Evolutionary conservation across 2,113 vertebrate species (phyloP).

Genomic region (Neotoma lepida): DNA sequence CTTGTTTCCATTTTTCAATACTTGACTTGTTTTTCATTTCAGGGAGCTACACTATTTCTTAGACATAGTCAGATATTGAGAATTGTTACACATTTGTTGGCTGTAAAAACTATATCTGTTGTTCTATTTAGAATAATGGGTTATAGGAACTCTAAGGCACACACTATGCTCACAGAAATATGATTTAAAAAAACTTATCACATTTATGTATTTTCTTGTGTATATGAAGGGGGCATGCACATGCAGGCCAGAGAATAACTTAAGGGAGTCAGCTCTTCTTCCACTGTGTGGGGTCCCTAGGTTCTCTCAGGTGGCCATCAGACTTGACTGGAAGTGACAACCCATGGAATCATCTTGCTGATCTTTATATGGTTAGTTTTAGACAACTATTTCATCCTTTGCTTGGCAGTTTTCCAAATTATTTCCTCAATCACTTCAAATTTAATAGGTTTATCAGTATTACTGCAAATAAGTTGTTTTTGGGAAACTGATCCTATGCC

Average conservation of each 20-base stretch:
- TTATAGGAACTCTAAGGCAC: background rate
- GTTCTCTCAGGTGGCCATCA: background rate
- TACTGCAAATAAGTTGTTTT: conserved; percentile 39
- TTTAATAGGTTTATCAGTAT: conserved; percentile 29
- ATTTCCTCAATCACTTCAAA: background rate
- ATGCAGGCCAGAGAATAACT: background rate
- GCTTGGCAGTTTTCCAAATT: conserved; percentile 42
- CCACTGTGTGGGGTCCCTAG: background rate
- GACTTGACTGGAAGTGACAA: background rate
- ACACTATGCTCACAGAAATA: background rate
- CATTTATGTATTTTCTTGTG: background rate
- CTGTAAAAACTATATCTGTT: conserved; percentile 52
- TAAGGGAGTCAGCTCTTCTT: background rate
- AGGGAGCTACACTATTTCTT: conserved; percentile 26
- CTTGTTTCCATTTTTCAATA: conserved; percentile 24
- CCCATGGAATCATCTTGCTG: background rate
- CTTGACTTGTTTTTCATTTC: conserved; percentile 26
- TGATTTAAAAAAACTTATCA: background rate
- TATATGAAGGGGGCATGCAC: background rate
- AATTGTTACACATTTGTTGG: conserved; percentile 25
- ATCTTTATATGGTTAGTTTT: background rate
- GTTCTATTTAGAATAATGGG: conserved; percentile 4
- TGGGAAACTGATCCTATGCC: conserved; percentile 20
- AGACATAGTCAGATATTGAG: conserved; percentile 22
- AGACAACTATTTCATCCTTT: conserved; percentile 44